A percentile compares a stretch with the other conserved stretches of the same genome.
Evolutionary conservation across 2,888 invertebrate genomes (phyloP).

Genomic region (Ecdyonurus torrentis): DNA sequence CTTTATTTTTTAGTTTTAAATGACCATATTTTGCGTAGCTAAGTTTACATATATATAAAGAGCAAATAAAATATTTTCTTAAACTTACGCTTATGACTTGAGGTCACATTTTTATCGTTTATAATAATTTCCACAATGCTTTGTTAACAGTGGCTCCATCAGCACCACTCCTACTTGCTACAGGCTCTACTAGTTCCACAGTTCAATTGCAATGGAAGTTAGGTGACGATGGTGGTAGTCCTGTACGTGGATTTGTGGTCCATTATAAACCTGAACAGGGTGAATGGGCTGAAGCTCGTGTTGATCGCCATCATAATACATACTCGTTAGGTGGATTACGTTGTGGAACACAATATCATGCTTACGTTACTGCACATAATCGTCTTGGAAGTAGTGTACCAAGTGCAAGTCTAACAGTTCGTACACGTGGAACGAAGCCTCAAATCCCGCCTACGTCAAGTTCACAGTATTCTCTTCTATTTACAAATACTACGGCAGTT

Average conservation of each 20-base stretch:
- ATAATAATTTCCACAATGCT: too few species aligned
- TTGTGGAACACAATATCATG: conserved; percentile 18
- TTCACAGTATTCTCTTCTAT: conserved; percentile 14
- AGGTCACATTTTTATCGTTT: too few species aligned
- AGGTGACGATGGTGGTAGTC: conserved; percentile 20
- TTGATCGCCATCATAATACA: conserved; percentile 16
- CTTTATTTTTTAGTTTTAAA: too few species aligned
- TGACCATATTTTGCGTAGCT: too few species aligned
- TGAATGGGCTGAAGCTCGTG: conserved; percentile 19
- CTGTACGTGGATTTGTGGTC: conserved; percentile 19
- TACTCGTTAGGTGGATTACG: conserved; percentile 15
- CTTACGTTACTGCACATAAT: conserved; percentile 17
- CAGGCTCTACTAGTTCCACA: conserved; percentile 17
- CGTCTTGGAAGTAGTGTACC: conserved; percentile 18
- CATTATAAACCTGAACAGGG: conserved; percentile 20
- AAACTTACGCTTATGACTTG: too few species aligned
- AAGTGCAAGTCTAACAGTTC: conserved; percentile 17
- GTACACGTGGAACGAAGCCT: conserved; percentile 19
- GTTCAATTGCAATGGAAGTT: conserved; percentile 22
- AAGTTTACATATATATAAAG: too few species aligned
- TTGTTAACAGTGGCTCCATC: conserved; percentile 19
- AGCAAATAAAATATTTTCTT: too few species aligned
- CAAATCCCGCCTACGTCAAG: conserved; percentile 15
- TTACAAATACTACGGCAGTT: conserved; percentile 18
- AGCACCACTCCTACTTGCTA: conserved; percentile 19